A percentile compares a stretch with the other conserved stretches of the same genome.
Evolutionary conservation across 2,888 invertebrate genomes (phyloP).

Genomic region (Acanthosoma haemorrhoidale): DNA sequence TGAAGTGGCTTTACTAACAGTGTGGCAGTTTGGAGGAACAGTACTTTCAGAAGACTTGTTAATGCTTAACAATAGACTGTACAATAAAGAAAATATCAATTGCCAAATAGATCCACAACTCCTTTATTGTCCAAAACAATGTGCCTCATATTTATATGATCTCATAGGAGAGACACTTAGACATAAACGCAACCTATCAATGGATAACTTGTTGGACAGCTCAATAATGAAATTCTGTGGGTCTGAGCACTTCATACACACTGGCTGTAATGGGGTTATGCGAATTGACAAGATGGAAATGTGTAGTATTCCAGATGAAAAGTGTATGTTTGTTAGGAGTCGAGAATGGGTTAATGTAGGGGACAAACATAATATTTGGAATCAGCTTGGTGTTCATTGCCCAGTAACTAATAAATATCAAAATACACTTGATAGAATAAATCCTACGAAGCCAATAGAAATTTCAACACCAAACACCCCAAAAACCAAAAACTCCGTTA

Average conservation of each 20-base stretch:
- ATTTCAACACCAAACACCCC: not conserved
- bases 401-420: not conserved
- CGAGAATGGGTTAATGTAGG: not conserved
- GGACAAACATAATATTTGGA: not conserved
- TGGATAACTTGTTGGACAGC: slow-evolving; percentile 15
- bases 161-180: slow-evolving; percentile 17
- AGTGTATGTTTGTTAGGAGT: slow-evolving; percentile 18
- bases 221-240: slow-evolving; percentile 11
- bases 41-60: slow-evolving; percentile 21
- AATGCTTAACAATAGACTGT: slow-evolving; percentile 1
- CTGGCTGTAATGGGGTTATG: slow-evolving; percentile 11
- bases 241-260: slow-evolving; percentile 18
- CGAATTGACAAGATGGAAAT: slow-evolving; percentile 6
- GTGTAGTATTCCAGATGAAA: not conserved
- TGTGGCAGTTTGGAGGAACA: slow-evolving; percentile 25
- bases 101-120: slow-evolving; percentile 20
- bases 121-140: slow-evolving; percentile 20
- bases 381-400: not conserved
- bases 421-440: not conserved
- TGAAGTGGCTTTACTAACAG: slow-evolving; percentile 11
- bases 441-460: not conserved
- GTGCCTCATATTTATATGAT: slow-evolving; percentile 19
- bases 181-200: not conserved
- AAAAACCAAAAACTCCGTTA: not conserved
- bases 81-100: not conserved